phyloP scores from a whole-genome alignment of 2,888 invertebrate genomes.

The Noctua janthina region DNA sequence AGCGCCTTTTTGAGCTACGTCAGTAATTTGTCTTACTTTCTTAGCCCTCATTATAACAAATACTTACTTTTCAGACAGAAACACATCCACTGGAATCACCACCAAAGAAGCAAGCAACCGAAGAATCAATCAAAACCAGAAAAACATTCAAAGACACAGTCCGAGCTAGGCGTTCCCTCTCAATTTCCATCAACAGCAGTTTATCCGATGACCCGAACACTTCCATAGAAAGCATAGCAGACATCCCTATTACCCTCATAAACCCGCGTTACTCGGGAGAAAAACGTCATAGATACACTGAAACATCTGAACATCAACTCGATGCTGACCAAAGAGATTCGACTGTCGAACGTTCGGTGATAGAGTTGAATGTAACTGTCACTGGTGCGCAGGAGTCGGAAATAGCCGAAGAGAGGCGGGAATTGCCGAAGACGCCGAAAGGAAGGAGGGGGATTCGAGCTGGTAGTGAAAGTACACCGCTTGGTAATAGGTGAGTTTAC shows the following conservation, averaged over 20 bases:
- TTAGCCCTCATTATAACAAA: no score
- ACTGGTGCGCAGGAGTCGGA: slow-evolving; percentile 41
- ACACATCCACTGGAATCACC: slow-evolving; percentile 80
- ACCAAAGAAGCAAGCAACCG: slow-evolving; percentile 80
- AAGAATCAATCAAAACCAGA: slow-evolving; percentile 71
- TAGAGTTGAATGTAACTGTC: slow-evolving; percentile 42
- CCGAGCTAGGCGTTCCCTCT: slow-evolving; percentile 81
- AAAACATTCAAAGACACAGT: slow-evolving; percentile 84
- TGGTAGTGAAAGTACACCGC: slow-evolving; percentile 74
- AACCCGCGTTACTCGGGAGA: slow-evolving; percentile 82
- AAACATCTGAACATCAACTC: slow-evolving; percentile 11
- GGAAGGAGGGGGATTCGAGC: slow-evolving; percentile 78
- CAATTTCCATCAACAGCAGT: slow-evolving; percentile 86
- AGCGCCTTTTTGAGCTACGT: neutral
- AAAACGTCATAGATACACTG: slow-evolving; percentile 51
- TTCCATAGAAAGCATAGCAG: slow-evolving; percentile 86
- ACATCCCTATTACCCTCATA: slow-evolving; percentile 84
- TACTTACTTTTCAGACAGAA: slow-evolving; percentile 70
- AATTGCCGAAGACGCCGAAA: slow-evolving; percentile 77
- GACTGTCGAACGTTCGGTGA: slow-evolving; percentile 28
- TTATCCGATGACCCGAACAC: slow-evolving; percentile 86
- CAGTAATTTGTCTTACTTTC: neutral
- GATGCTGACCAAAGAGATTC: slow-evolving; percentile 17
- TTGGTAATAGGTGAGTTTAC: slow-evolving; percentile 74
- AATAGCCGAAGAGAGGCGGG: slow-evolving; percentile 52